phyloP scores from a whole-genome alignment of 2,888 invertebrate species.

The Hypselothyrea guttata region DNA sequence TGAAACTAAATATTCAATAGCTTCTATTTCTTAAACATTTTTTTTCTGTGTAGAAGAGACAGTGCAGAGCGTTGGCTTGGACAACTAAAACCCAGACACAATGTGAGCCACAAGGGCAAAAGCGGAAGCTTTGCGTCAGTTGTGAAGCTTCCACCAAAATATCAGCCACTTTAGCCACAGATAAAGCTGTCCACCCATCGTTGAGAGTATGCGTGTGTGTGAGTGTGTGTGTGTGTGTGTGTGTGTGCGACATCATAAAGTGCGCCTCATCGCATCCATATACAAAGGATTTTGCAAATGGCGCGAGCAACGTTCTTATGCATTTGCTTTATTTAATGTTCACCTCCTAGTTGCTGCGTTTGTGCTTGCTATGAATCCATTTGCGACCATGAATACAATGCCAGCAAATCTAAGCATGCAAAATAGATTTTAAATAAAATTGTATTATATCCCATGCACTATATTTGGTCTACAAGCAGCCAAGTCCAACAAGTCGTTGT shows the following conservation, averaged over 20 bases:
- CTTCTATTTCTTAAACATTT: no score
- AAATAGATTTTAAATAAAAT: neutral
- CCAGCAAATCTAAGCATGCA: neutral
- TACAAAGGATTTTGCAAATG: slow-evolving; percentile 45
- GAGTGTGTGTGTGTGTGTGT: neutral
- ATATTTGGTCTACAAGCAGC: no score
- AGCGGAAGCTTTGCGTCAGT: slow-evolving; percentile 51
- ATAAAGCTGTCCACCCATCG: slow-evolving; percentile 59
- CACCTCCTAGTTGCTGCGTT: slow-evolving; percentile 6
- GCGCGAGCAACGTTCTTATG: slow-evolving; percentile 33
- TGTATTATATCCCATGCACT: no score
- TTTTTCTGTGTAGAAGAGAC: no score
- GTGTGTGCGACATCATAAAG: slow-evolving; percentile 52
- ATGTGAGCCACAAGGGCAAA: slow-evolving; percentile 20
- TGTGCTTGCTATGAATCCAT: slow-evolving; percentile 5
- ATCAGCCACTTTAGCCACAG: slow-evolving; percentile 71
- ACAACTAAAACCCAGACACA: slow-evolving; percentile 11
- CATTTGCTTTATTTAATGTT: slow-evolving; percentile 37
- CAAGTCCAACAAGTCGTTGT: no score
- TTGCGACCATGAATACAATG: slow-evolving; percentile 7
- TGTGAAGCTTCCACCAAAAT: slow-evolving; percentile 57
- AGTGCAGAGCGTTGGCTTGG: no score
- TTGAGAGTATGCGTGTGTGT: neutral
- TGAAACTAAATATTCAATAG: no score
- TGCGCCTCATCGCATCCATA: slow-evolving; percentile 44